Conservation (phyloP, 2,113 vertebrate species). For the Paratilapia polleni region DNA sequence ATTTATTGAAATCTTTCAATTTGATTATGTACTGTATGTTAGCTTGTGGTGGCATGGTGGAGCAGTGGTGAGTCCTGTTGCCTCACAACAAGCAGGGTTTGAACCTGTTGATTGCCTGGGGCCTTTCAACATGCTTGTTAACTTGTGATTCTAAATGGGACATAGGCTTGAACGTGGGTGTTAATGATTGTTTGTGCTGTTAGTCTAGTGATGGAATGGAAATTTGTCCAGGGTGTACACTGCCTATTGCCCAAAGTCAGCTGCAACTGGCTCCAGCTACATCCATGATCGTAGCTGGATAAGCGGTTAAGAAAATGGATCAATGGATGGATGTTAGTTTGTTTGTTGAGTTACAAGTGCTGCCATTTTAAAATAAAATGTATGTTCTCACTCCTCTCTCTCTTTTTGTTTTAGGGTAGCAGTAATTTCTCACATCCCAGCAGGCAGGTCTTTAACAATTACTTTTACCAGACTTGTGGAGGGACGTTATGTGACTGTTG, state of each 20-base stretch:
- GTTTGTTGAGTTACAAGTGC: neutral
- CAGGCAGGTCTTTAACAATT: neutral
- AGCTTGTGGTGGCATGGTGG: too few species aligned
- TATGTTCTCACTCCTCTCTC: neutral
- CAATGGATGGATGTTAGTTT: too few species aligned
- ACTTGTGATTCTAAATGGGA: neutral
- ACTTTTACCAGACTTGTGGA: neutral
- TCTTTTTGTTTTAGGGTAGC: constrained; percentile 19
- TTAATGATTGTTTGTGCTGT: neutral
- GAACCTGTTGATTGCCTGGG: neutral
- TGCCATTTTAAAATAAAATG: neutral
- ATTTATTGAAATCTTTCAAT: neutral
- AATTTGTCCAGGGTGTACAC: neutral
- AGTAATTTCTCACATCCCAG: neutral
- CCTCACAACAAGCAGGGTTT: neutral
- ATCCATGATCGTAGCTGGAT: too few species aligned
- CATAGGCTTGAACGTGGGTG: neutral
- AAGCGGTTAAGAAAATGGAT: too few species aligned
- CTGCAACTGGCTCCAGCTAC: too few species aligned
- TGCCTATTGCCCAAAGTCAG: neutral
- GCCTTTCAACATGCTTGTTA: neutral
- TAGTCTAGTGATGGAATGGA: neutral
- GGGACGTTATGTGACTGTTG: constrained; percentile 49
- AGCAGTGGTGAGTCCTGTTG: neutral
- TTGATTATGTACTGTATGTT: neutral